Evolutionary conservation across 2,797 vertebrate genomes (phyloP).

Genomic region (Siniperca obscura): DNA sequence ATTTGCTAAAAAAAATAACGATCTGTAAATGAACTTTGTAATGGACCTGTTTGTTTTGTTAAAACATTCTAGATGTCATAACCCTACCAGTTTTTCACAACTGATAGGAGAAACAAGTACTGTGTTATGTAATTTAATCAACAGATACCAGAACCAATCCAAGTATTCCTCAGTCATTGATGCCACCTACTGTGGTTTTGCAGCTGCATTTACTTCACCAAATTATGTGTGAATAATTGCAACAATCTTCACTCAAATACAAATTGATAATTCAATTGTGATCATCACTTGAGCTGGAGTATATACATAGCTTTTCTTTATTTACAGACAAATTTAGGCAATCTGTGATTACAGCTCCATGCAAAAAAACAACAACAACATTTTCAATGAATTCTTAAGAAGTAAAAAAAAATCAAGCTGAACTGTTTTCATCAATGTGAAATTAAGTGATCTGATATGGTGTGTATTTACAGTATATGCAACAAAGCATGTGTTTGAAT

Average conservation of each 20-base stretch:
- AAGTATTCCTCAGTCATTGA: constrained; percentile 17
- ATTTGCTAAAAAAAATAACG: constrained; percentile 22
- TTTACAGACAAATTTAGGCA: not conserved
- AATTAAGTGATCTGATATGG: not conserved
- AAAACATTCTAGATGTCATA: not conserved
- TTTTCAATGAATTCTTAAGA: not conserved
- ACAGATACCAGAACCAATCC: not conserved
- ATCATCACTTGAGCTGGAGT: not conserved
- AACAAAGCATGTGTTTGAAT: not conserved
- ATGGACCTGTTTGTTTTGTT: not conserved
- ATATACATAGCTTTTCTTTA: not conserved
- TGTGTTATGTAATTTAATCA: constrained; percentile 17
- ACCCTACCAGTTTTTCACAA: not conserved
- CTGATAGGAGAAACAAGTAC: not conserved
- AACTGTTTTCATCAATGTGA: not conserved
- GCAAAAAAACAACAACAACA: not conserved
- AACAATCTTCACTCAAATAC: not conserved
- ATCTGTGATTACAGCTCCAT: not conserved
- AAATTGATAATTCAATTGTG: not conserved
- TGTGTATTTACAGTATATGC: not conserved
- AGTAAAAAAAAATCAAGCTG: not conserved
- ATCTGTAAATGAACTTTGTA: not conserved
- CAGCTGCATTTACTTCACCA: not conserved
- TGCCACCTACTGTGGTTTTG: constrained; percentile 16
- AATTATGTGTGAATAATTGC: not conserved